Percentiles rank a stretch among this genome's conserved stretches.
These are phyloP conservation scores for Murina feae DNA, from an alignment of 2,113 vertebrate species.

Conservation along the genomic window DNA sequence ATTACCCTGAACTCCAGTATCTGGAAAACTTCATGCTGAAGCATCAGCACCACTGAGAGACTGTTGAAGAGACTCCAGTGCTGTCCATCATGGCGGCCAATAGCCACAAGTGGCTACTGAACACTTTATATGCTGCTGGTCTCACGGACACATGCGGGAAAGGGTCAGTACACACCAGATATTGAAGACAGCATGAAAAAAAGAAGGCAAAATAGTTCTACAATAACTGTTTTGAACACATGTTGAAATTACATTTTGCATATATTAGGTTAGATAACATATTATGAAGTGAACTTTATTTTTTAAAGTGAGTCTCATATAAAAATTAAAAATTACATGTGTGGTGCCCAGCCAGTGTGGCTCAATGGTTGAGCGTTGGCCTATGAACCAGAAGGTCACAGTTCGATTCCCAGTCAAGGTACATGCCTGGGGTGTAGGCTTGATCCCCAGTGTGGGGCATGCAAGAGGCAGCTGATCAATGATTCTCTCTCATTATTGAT, in stretches of 20 bases:
- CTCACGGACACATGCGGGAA: background rate
- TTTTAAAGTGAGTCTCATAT: background rate
- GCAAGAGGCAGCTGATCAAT: too few relatives aligned
- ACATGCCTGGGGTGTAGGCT: too few relatives aligned
- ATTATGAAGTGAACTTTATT: background rate
- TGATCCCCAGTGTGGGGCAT: too few relatives aligned
- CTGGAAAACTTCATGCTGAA: background rate
- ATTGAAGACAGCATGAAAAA: background rate
- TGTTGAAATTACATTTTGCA: constrained; percentile 21
- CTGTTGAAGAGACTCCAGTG: background rate
- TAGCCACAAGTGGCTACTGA: background rate
- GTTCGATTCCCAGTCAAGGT: too few relatives aligned
- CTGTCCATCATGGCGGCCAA: background rate
- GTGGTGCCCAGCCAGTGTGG: background rate
- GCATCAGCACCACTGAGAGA: background rate
- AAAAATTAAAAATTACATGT: background rate
- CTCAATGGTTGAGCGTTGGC: too few relatives aligned
- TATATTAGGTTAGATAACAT: background rate
- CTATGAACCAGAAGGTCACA: too few relatives aligned
- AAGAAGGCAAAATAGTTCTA: background rate
- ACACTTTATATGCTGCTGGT: background rate
- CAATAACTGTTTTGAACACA: background rate
- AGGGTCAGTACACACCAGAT: background rate
- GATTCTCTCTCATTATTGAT: too few relatives aligned
- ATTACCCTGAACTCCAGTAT: background rate